Base-by-base conservation (phyloP, 2,888 invertebrate species). In the Lepas anatifera region DNA sequence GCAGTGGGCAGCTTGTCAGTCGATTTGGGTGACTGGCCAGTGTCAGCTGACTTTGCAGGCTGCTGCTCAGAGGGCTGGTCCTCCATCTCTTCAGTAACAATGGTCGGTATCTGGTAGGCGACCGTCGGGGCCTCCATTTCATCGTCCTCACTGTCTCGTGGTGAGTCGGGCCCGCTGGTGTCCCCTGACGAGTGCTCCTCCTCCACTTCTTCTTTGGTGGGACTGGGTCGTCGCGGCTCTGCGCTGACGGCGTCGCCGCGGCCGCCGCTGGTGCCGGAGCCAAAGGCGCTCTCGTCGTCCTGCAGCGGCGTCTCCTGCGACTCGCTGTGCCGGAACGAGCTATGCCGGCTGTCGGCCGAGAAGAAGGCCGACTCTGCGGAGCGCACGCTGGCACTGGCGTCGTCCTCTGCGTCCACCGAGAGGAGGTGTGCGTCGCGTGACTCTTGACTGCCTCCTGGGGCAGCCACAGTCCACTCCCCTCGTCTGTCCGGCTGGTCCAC, bases 91-190 rank as follows among this genome's bases (percentile, higher is more conserved):
- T 71, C 71, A 67, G 66, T 68, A 48, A 64, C 72, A 68, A 25
- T 68, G 58, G 50, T 70, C 69, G 35, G 71, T 63, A 52, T 72
- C 70, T 29, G 68, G 69, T 52, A 52, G 52, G 37, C 63, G 52
- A 69, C 69, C 27, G 67, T 70, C 16, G 69, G 67, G 32, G 71
- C 72, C 46, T 71, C 69, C 39, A 72, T 72, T 27, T 73, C 74
- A 6, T 72, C 75, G 10, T 71, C 70, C 18, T 71, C 71, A n/a
- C 43, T 32, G n/a, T 70, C 72, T 48, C 69, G 67, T 18, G 92
- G 92, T 78, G 90, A 90, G 76, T 93, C 92, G 0, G 93, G 93
- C 0, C 93, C 93, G 13, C 92, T 92, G 22, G 93, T 93, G 76
- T 89, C 91, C 2, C 92, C 92, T 0, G 92, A 92, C 16, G 90